Conservation (phyloP, 2,888 invertebrate species). For the Sminthurides aquaticus region DNA sequence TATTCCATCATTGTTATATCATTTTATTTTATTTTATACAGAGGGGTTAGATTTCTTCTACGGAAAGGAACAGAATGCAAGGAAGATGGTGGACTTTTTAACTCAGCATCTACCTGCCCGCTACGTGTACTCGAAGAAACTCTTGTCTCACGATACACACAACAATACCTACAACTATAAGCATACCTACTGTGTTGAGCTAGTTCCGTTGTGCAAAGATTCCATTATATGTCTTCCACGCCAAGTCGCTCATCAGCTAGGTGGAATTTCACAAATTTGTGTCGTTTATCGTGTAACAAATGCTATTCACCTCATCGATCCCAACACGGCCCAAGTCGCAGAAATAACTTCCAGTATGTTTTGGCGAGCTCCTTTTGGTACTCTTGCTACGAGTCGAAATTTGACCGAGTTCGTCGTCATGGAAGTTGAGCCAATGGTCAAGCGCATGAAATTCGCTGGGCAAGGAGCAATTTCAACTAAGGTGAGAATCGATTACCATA, state of each 20-base stretch:
- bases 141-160: conserved; percentile 94
- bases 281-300: conserved; percentile 82
- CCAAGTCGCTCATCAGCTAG: conserved; percentile 75
- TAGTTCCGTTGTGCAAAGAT: conserved; percentile 92
- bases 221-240: conserved; percentile 78
- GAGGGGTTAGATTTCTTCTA: conserved; percentile 95
- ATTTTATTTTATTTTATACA: conserved; percentile 47
- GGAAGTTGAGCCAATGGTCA: conserved; percentile 76
- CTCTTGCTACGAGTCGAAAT: conserved; percentile 84
- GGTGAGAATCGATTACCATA: too few species aligned
- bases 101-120: conserved; percentile 78
- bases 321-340: conserved; percentile 76
- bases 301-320: conserved; percentile 87
- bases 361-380: conserved; percentile 78
- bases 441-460: conserved; percentile 72
- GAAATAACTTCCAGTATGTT: conserved; percentile 71
- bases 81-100: conserved; percentile 93
- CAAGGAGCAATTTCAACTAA: conserved; percentile 62
- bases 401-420: conserved; percentile 87
- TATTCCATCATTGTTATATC: not conserved
- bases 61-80: conserved; percentile 75
- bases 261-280: conserved; percentile 80
- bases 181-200: conserved; percentile 85
- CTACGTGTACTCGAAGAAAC: conserved; percentile 81
- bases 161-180: conserved; percentile 96